A percentile compares a stretch with the other conserved stretches of the same genome.
These are phyloP conservation scores for Ranitomeya variabilis DNA, from an alignment of 2,113 vertebrate genomes.

Conservation along the genomic window DNA sequence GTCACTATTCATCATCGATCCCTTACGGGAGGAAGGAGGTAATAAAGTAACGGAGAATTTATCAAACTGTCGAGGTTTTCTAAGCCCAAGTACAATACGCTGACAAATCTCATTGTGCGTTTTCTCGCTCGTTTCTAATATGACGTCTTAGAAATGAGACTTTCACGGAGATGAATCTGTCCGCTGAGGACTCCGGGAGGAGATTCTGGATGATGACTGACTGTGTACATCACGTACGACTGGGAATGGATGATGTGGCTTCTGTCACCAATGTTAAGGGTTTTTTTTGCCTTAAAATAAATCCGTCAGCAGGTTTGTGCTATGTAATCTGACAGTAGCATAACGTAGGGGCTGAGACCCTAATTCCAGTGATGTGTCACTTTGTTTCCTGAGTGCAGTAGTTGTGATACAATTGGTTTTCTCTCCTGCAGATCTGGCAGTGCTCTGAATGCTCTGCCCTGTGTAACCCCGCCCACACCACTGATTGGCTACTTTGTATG, in stretches of 20 bases:
- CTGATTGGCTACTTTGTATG: no score
- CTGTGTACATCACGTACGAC: not conserved
- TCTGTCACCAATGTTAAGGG: no score
- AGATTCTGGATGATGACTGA: not conserved
- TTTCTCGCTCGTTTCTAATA: not conserved
- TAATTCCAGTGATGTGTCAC: no score
- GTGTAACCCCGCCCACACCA: no score
- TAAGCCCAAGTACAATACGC: not conserved
- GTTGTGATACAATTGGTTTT: no score
- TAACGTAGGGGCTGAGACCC: no score
- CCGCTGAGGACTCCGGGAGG: not conserved
- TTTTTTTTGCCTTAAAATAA: no score
- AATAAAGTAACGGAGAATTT: not conserved
- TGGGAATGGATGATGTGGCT: not conserved
- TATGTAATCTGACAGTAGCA: no score
- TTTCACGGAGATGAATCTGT: not conserved
- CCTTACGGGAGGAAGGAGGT: not conserved
- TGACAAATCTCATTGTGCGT: slow-evolving; percentile 9
- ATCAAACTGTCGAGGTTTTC: not conserved
- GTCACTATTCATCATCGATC: not conserved
- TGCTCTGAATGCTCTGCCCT: no score
- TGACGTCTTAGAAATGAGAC: not conserved
- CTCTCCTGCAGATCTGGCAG: no score
- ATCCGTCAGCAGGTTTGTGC: no score
- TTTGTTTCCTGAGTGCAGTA: no score